Base-by-base conservation (phyloP, 2,113 vertebrate genomes). In the Oryctolagus cuniculus region DNA sequence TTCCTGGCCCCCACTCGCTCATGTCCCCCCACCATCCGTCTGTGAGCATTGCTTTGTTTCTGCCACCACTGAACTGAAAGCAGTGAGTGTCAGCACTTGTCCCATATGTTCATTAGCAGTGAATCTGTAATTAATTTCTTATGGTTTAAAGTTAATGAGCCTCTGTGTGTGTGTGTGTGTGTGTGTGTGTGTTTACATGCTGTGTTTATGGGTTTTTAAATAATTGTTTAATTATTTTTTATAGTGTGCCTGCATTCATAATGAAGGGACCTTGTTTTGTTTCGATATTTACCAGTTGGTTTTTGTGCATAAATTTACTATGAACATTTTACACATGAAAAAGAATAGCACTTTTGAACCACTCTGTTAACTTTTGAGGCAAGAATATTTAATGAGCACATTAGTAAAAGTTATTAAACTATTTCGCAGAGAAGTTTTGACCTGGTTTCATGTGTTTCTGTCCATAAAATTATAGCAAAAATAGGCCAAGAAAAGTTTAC, bases 111-210 rank as follows among this genome's bases (percentile, higher is more conserved):
- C 89, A 97, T 96, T 93, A 98, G 95, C 86, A 97, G 53, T 88
- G 97, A 97, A 97, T 97, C 91, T 91, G 91, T 97, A 95, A 97
- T 97, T 97, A 96, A 96, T 95, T 97, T 96, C 96, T 92, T 91
- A 95, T 27, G 84, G 25, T 81, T 98, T 96, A 88, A 90, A 96
- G 95, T 78, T 93, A 97, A 97, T 72, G 87, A 94, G 81, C 96
- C n/a, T 0, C 0, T 87, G 94, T 2, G 9, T 95, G 31, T 58
- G 89, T 95, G 91, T 0, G 2, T 81, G 13, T 10, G 31, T 58
- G 89, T 95, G 91, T 0, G 2, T 81, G 13, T 10, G 8, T 38
- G 87, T 0, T 1, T 92, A 24, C 36, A 67, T 2, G 29, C 77
- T 77, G 16, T 85, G 61, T 80, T 92, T 89, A 11, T 81, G 81